These are phyloP conservation scores for Hylyphantes graminicola DNA, from an alignment of 1,140 invertebrate species.

Conservation along the genomic window DNA sequence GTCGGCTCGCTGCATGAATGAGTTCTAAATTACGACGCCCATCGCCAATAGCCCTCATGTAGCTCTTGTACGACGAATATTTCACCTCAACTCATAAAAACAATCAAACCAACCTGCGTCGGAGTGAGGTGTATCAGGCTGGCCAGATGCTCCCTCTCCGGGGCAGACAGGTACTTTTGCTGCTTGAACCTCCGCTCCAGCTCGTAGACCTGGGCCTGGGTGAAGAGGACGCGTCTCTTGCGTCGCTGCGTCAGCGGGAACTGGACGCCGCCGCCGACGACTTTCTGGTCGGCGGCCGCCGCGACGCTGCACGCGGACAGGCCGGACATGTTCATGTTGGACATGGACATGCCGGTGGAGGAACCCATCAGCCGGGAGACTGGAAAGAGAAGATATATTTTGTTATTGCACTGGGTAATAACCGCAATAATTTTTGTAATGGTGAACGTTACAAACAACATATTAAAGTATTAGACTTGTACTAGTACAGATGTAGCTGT, in stretches of 20 bases:
- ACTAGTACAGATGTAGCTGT: not conserved
- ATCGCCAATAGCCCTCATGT: too few species aligned
- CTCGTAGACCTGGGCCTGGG: slow-evolving; percentile 95
- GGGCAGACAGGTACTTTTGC: slow-evolving; percentile 73
- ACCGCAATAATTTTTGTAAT: too few species aligned
- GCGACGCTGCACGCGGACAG: slow-evolving; percentile 60
- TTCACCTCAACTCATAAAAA: too few species aligned
- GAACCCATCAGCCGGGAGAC: slow-evolving; percentile 58
- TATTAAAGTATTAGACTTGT: not conserved
- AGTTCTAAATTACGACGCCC: too few species aligned
- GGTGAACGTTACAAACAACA: too few species aligned
- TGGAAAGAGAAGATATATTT: slow-evolving; percentile 42
- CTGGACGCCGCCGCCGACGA: slow-evolving; percentile 56
- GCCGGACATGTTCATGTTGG: slow-evolving; percentile 60
- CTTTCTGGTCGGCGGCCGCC: slow-evolving; percentile 54
- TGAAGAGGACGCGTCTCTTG: slow-evolving; percentile 94
- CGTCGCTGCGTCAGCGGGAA: slow-evolving; percentile 71
- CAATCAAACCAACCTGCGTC: slow-evolving; percentile 63
- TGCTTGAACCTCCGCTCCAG: slow-evolving; percentile 70
- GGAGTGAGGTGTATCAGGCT: slow-evolving; percentile 70
- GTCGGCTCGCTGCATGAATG: too few species aligned
- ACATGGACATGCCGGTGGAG: slow-evolving; percentile 60
- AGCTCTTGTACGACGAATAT: too few species aligned
- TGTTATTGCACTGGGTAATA: not conserved
- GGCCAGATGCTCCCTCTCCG: slow-evolving; percentile 76